phyloP scores from a whole-genome alignment of 2,888 invertebrate species.

The Hemistola chrysoprasaria region DNA sequence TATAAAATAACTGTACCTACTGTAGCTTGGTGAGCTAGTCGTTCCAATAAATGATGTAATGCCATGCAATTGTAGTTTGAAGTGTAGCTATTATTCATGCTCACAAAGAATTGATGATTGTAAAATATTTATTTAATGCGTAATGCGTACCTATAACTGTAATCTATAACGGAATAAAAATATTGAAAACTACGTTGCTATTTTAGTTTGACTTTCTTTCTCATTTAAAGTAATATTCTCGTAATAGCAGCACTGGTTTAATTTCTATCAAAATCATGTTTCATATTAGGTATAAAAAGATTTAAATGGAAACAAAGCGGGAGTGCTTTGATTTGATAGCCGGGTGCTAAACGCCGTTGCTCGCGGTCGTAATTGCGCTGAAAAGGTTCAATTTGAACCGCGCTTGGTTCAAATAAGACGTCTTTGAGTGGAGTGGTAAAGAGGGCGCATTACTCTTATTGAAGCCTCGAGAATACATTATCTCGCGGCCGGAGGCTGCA shows the following conservation, averaged over 20 bases:
- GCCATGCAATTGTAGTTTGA: slow-evolving; percentile 1
- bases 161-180: too few species aligned
- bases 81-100: not conserved
- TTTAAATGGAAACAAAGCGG: slow-evolving; percentile 18
- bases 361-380: slow-evolving; percentile 69
- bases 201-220: too few species aligned
- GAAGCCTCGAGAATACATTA: slow-evolving; percentile 69
- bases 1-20: slow-evolving; percentile 24
- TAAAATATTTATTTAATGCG: too few species aligned
- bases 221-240: too few species aligned
- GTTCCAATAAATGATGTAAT: slow-evolving; percentile 16
- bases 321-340: slow-evolving; percentile 61
- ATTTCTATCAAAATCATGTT: not conserved
- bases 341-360: slow-evolving; percentile 61
- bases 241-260: not conserved
- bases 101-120: too few species aligned
- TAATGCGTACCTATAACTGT: slow-evolving; percentile 8
- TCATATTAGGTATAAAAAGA: too few species aligned
- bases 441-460: slow-evolving; percentile 76
- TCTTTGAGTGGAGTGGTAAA: slow-evolving; percentile 69
- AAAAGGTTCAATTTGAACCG: slow-evolving; percentile 76
- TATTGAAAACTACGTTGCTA: too few species aligned
- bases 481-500: slow-evolving; percentile 56
- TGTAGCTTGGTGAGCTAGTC: slow-evolving; percentile 14
- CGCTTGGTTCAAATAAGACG: slow-evolving; percentile 77